Percentiles rank a stretch among this genome's conserved stretches.
phyloP scores from a whole-genome alignment of 2,888 invertebrate genomes.

The Drepanosiphum platanoidis region DNA sequence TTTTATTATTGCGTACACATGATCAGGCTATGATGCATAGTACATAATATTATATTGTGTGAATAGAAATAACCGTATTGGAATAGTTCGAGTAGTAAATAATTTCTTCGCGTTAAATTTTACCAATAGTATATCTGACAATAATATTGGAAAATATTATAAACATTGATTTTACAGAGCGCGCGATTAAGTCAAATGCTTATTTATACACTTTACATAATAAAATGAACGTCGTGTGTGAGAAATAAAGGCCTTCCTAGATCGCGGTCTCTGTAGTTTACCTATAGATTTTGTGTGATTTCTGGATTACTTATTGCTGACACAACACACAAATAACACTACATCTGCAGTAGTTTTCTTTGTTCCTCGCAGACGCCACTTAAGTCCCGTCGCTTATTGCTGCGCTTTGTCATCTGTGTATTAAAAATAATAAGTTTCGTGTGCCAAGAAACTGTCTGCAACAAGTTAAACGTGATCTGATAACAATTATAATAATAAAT shows the following conservation, averaged over 20 bases:
- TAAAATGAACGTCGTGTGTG: background rate
- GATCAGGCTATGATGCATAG: background rate
- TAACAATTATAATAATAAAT: background rate
- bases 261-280: background rate
- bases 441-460: constrained; percentile 38
- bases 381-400: background rate
- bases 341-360: background rate
- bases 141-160: background rate
- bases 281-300: background rate
- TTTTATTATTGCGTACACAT: background rate
- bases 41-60: background rate
- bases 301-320: background rate
- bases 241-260: background rate
- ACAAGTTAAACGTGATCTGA: background rate
- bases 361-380: background rate
- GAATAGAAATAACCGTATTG: background rate
- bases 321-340: background rate
- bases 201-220: too few relatives aligned
- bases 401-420: too few relatives aligned
- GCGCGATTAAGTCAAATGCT: too few relatives aligned
- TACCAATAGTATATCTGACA: background rate
- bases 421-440: background rate
- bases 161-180: background rate
- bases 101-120: background rate
- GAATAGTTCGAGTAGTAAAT: background rate